These are phyloP conservation scores for Rhodeus uyekii DNA, from an alignment of 2,797 vertebrate species.

Conservation along the genomic window DNA sequence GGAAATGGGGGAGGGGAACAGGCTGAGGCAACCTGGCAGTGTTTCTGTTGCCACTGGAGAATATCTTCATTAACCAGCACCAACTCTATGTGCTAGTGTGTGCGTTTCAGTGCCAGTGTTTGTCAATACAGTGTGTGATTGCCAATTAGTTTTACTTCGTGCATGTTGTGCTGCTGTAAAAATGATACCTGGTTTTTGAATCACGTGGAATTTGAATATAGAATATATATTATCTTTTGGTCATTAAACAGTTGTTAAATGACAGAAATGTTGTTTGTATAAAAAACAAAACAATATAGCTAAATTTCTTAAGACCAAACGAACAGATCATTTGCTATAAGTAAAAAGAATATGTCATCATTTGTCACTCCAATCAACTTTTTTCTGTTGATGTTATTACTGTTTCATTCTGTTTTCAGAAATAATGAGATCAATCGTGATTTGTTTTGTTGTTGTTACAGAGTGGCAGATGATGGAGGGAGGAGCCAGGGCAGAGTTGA, in stretches of 20 bases:
- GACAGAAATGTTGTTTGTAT: too few species aligned
- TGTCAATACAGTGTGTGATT: neutral
- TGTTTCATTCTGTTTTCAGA: neutral
- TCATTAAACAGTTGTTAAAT: too few species aligned
- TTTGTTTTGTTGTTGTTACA: neutral
- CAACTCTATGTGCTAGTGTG: neutral
- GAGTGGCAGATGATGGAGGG: neutral
- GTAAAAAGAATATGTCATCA: neutral
- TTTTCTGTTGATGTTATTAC: neutral
- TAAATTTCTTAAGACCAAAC: neutral
- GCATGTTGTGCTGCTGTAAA: neutral
- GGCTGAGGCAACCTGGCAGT: slow-evolving; percentile 29
- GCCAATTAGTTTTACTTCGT: neutral
- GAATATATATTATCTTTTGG: neutral
- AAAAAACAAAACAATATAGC: too few species aligned
- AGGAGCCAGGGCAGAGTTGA: too few species aligned
- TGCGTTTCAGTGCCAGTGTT: neutral
- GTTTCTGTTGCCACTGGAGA: slow-evolving; percentile 6
- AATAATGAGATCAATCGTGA: neutral
- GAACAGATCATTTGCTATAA: neutral
- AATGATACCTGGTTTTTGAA: neutral
- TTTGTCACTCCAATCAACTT: neutral
- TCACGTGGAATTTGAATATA: neutral
- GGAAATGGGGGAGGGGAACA: slow-evolving; percentile 43
- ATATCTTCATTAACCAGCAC: slow-evolving; percentile 11